Conservation (phyloP, 2,797 vertebrate genomes). For the Cottoperca gobio region DNA sequence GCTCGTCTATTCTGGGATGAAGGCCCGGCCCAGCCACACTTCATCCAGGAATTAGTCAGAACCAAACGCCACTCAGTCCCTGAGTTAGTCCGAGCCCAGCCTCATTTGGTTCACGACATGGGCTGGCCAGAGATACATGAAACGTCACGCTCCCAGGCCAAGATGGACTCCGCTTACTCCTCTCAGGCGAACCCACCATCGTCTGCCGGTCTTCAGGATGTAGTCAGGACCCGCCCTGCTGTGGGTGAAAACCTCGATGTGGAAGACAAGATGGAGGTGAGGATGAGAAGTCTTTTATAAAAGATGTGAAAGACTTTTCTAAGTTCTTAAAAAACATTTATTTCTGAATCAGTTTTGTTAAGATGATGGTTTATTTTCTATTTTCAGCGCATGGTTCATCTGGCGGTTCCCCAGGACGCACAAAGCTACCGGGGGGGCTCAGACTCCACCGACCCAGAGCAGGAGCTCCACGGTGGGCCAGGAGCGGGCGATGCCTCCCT, state of each 20-base stretch:
- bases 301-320: neutral
- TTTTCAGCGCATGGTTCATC: conserved; percentile 73
- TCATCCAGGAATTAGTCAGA: conserved; percentile 66
- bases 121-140: conserved; percentile 66
- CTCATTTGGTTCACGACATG: conserved; percentile 75
- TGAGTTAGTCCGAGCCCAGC: conserved; percentile 69
- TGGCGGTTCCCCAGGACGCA: conserved; percentile 51
- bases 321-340: neutral
- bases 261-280: conserved; percentile 78
- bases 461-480: conserved; percentile 35
- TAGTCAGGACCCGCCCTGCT: neutral
- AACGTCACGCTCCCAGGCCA: conserved; percentile 35
- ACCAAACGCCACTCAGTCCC: conserved; percentile 51
- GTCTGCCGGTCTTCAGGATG: conserved; percentile 10
- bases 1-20: conserved; percentile 39
- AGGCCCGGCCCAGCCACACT: neutral
- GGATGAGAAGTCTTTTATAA: neutral
- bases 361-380: neutral
- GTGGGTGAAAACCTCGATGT: conserved; percentile 53
- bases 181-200: conserved; percentile 19
- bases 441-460: conserved; percentile 43
- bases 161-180: conserved; percentile 44
- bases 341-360: neutral
- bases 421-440: conserved; percentile 31
- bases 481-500: conserved; percentile 60